Evolutionary conservation across 2,113 vertebrate genomes (phyloP).

Genomic region (Cyprinodon variegatus): DNA sequence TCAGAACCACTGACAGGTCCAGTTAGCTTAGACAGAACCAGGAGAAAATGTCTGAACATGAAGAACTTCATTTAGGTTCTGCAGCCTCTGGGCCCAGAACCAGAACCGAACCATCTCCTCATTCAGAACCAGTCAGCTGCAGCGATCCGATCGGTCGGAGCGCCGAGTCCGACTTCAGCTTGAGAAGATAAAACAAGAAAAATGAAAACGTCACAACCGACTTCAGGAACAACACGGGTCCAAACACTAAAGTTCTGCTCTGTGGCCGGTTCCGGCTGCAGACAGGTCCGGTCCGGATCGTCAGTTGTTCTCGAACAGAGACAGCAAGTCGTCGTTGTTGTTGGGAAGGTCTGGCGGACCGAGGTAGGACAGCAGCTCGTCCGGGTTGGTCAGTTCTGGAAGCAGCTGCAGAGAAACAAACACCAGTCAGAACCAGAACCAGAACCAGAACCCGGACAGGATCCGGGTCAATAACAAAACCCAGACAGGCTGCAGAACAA

Average conservation of each 20-base stretch:
- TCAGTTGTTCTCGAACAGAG: conserved; percentile 93
- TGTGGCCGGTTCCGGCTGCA: conserved; percentile 23
- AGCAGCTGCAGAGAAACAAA: conserved; percentile 80
- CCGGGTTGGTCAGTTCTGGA: conserved; percentile 91
- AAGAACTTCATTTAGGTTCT: neutral
- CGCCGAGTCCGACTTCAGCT: conserved; percentile 48
- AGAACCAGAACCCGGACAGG: neutral
- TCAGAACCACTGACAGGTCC: neutral
- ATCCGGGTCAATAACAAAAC: neutral
- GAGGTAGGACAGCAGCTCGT: conserved; percentile 92
- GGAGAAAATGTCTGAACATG: neutral
- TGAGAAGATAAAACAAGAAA: conserved; percentile 53
- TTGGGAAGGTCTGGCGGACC: conserved; percentile 89
- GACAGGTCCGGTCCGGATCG: neutral
- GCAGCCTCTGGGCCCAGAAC: neutral
- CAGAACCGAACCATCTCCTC: neutral
- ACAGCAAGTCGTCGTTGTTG: conserved; percentile 91
- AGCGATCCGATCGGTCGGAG: conserved; percentile 8
- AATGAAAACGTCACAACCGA: conserved; percentile 47
- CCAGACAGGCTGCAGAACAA: neutral
- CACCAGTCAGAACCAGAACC: neutral
- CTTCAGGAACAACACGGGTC: conserved; percentile 54
- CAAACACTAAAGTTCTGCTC: conserved; percentile 39
- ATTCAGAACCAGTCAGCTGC: neutral
- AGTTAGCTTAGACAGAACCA: neutral